phyloP scores from a whole-genome alignment of 2,888 invertebrate genomes.

The Vesta saturnalis region DNA sequence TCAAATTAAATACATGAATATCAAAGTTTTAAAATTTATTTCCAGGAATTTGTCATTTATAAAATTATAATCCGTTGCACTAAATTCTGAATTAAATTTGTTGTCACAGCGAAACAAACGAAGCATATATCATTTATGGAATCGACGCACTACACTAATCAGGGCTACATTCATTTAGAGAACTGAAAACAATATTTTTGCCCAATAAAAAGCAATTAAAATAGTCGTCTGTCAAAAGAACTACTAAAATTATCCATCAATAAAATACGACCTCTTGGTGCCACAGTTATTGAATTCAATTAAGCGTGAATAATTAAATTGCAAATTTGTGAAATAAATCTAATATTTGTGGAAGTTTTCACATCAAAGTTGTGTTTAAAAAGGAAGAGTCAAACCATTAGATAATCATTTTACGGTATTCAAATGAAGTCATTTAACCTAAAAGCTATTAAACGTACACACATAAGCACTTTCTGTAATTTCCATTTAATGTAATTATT shows the following conservation, averaged over 20 bases:
- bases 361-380: too few species aligned
- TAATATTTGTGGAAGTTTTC: too few species aligned
- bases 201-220: neutral
- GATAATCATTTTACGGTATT: neutral
- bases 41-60: slow-evolving; percentile 11
- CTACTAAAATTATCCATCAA: too few species aligned
- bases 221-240: neutral
- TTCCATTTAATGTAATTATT: neutral
- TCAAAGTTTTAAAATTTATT: slow-evolving; percentile 7
- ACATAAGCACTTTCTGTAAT: neutral
- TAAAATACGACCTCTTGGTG: too few species aligned
- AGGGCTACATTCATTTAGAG: slow-evolving; percentile 9
- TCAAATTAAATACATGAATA: neutral
- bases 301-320: too few species aligned
- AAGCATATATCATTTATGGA: slow-evolving; percentile 5
- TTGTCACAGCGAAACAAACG: slow-evolving; percentile 2
- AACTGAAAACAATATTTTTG: neutral
- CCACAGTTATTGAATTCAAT: too few species aligned
- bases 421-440: neutral
- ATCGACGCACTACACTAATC: slow-evolving; percentile 10
- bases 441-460: neutral
- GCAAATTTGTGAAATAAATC: too few species aligned
- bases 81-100: slow-evolving; percentile 12
- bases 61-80: neutral
- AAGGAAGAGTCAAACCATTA: neutral